Evolutionary conservation across 2,113 vertebrate species (phyloP).

Genomic region (Caranx melampygus): DNA sequence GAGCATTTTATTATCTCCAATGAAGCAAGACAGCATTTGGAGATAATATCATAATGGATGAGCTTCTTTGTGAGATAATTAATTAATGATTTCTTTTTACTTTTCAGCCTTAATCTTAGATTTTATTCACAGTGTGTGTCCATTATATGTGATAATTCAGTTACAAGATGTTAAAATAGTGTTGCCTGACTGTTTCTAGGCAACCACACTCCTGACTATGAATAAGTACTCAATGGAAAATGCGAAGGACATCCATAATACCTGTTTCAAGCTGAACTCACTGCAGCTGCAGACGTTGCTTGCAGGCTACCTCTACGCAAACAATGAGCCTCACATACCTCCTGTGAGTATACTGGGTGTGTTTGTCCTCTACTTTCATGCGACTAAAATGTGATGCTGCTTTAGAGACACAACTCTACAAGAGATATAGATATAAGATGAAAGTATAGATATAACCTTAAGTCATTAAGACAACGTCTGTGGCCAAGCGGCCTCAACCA

Average conservation of each 20-base stretch:
- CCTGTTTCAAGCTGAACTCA: constrained; percentile 95
- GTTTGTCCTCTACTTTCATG: not conserved
- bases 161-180: constrained; percentile 42
- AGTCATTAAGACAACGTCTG: not conserved
- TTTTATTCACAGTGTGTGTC: constrained; percentile 19
- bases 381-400: not conserved
- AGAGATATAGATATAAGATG: not conserved
- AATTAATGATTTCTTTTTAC: not conserved
- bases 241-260: constrained; percentile 87
- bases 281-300: constrained; percentile 89
- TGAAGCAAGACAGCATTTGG: too few species aligned
- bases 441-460: not conserved
- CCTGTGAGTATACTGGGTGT: constrained; percentile 80
- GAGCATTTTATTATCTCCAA: too few species aligned
- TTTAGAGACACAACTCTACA: not conserved
- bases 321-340: constrained; percentile 90
- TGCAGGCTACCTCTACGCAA: constrained; percentile 89
- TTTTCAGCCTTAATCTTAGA: constrained; percentile 2
- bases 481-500: not conserved
- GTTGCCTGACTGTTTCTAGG: constrained; percentile 79
- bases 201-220: constrained; percentile 93
- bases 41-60: not conserved
- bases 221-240: constrained; percentile 89
- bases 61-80: not conserved
- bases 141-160: constrained; percentile 16